phyloP scores from a whole-genome alignment of 2,888 invertebrate species.

The Cyclophora punctaria region DNA sequence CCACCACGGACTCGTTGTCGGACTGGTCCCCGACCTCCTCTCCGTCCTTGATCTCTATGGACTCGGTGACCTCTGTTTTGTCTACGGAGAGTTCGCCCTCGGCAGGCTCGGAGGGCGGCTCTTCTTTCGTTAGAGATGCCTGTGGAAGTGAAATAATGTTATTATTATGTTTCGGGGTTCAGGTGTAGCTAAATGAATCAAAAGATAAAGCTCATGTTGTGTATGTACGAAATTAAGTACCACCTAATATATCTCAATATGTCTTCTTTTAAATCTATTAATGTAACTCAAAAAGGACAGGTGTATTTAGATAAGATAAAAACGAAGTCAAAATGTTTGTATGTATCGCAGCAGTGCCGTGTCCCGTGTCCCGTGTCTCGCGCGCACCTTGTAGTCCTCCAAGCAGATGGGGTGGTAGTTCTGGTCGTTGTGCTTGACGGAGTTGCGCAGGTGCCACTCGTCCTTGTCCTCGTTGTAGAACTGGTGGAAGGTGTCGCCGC shows the following conservation, averaged over 20 bases:
- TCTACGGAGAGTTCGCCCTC: constrained; percentile 28
- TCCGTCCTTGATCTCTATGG: constrained; percentile 62
- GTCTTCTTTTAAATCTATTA: too few relatives aligned
- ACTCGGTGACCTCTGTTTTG: constrained; percentile 36
- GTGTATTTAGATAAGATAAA: too few relatives aligned
- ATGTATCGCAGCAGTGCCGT: too few relatives aligned
- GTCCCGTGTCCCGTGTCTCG: too few relatives aligned
- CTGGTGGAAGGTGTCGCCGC: constrained; percentile 94
- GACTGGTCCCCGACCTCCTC: constrained; percentile 59
- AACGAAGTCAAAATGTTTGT: not conserved
- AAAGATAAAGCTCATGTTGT: too few relatives aligned
- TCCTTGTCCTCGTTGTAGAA: constrained; percentile 98
- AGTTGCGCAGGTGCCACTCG: constrained; percentile 95
- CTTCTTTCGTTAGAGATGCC: constrained; percentile 52
- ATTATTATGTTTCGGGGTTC: too few relatives aligned
- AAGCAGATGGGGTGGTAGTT: constrained; percentile 94
- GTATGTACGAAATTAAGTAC: not conserved
- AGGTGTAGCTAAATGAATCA: too few relatives aligned
- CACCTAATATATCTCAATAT: not conserved
- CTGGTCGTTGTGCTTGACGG: constrained; percentile 82
- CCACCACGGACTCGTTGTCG: constrained; percentile 57
- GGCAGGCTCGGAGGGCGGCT: constrained; percentile 27
- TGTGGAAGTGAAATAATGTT: constrained; percentile 13
- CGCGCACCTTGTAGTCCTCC: constrained; percentile 86
- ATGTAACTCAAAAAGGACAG: too few relatives aligned